These are phyloP conservation scores for Micropterix aruncella DNA, from an alignment of 2,888 invertebrate species.

Conservation along the genomic window DNA sequence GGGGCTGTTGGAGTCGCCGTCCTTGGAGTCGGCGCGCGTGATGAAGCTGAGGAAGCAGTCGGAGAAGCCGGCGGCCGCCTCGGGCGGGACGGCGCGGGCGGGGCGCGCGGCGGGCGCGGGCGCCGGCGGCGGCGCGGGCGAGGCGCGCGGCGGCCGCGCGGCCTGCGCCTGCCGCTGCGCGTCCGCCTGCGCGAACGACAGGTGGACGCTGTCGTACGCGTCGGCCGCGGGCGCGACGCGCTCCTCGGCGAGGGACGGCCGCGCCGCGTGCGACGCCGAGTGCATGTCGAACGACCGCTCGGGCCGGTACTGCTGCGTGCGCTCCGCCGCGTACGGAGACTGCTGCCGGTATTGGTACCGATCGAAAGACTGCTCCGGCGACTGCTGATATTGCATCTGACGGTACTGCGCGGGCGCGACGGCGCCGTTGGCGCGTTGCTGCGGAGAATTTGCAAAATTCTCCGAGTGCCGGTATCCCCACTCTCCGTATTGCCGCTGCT, in stretches of 20 bases:
- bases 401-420: constrained; percentile 3
- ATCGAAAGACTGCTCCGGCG: neutral
- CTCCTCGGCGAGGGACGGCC: neutral
- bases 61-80: constrained; percentile 33
- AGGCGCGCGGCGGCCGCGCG: constrained; percentile 9
- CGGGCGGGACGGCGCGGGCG: constrained; percentile 32
- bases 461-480: neutral
- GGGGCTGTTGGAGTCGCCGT: constrained; percentile 37
- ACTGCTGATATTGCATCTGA: constrained; percentile 1
- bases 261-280: neutral
- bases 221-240: neutral
- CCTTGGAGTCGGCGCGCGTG: constrained; percentile 37
- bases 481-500: constrained; percentile 4
- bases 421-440: neutral
- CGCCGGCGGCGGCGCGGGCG: constrained; percentile 26
- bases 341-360: constrained; percentile 15
- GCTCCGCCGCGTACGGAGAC: constrained; percentile 10
- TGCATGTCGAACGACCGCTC: neutral
- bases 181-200: neutral
- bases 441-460: neutral
- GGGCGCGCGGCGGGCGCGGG: constrained; percentile 22
- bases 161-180: neutral
- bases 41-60: constrained; percentile 36
- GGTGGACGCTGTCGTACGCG: neutral
- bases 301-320: neutral